These are phyloP conservation scores for Acrocephalus scirpaceus DNA, from an alignment of 2,797 vertebrate species.

Conservation along the genomic window DNA sequence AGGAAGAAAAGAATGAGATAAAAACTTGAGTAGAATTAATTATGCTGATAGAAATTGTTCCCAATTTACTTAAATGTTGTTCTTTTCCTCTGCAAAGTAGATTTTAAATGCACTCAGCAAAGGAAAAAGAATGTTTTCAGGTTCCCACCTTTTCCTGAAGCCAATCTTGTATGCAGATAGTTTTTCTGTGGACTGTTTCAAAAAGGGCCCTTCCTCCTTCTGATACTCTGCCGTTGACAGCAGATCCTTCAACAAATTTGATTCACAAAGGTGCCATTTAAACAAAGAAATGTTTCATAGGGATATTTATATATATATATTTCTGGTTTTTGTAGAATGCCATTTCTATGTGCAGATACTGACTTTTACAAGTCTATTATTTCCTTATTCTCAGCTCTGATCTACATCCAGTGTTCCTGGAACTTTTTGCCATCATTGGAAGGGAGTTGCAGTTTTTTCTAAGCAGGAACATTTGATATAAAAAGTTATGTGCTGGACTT, in stretches of 20 bases:
- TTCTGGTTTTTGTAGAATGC: not conserved
- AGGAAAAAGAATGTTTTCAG: fast-evolving
- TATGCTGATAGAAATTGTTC: not conserved
- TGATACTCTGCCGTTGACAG: not conserved
- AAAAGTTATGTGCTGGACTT: not conserved
- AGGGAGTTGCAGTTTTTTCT: not conserved
- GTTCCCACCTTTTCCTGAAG: not conserved
- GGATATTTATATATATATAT: not conserved
- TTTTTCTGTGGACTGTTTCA: not conserved
- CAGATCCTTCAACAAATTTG: not conserved
- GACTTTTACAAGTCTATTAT: conserved; percentile 37
- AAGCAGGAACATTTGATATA: not conserved
- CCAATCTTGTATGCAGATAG: not conserved
- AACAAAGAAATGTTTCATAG: not conserved
- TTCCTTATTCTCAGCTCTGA: conserved; percentile 8
- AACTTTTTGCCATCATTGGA: conserved; percentile 1
- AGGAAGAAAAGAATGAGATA: not conserved
- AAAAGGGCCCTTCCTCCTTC: not conserved
- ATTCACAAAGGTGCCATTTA: not conserved
- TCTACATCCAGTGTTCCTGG: not conserved
- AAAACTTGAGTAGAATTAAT: not conserved
- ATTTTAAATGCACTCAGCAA: not conserved
- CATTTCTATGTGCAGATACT: not conserved
- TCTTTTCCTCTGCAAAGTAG: not conserved
- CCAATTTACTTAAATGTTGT: not conserved